These are phyloP conservation scores for Dermatophagoides farinae DNA, from an alignment of 1,140 invertebrate genomes.

Conservation along the genomic window DNA sequence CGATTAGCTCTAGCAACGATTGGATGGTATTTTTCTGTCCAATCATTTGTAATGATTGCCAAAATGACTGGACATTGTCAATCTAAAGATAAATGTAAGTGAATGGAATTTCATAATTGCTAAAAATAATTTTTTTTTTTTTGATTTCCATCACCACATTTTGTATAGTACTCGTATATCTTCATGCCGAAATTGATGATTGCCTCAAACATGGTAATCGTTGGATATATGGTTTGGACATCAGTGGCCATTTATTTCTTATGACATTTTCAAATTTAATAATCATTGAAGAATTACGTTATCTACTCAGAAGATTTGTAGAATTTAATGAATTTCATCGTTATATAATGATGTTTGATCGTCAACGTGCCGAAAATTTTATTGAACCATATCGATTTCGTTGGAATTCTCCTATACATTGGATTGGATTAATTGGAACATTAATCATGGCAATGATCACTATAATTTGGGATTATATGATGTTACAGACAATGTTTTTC, in stretches of 20 bases:
- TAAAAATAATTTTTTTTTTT: neutral
- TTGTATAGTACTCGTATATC: neutral
- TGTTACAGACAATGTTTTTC: neutral
- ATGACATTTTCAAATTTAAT: constrained; percentile 5
- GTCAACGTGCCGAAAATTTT: neutral
- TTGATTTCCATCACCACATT: neutral
- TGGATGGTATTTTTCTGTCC: neutral
- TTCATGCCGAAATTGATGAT: neutral
- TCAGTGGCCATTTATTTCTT: neutral
- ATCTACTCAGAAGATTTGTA: neutral
- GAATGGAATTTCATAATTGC: no score
- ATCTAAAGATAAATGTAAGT: neutral
- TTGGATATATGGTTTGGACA: neutral
- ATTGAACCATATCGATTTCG: neutral
- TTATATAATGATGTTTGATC: neutral
- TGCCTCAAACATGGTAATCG: neutral
- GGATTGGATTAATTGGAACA: neutral
- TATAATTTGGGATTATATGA: constrained; percentile 4
- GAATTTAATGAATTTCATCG: neutral
- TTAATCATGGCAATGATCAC: neutral
- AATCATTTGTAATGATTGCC: neutral
- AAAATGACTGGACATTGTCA: neutral
- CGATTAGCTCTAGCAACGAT: neutral
- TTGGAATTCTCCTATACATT: neutral
- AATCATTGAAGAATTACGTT: neutral